phyloP scores from a whole-genome alignment of 2,113 vertebrate genomes.

The Nanger granti region DNA sequence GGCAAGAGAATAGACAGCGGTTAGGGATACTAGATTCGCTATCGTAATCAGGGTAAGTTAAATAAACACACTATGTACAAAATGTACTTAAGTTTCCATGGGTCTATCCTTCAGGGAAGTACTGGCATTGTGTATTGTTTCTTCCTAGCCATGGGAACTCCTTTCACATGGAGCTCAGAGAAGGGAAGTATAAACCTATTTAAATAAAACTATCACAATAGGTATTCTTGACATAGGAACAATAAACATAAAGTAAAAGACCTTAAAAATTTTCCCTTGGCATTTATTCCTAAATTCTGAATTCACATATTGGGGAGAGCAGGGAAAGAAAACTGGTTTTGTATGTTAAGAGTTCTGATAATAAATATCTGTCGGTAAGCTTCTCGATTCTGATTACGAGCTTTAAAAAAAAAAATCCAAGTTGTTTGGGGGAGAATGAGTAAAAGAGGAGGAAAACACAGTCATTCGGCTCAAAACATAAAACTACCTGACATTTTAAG shows the following conservation, averaged over 20 bases:
- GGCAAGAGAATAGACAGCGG: neutral
- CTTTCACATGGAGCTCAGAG: constrained; percentile 12
- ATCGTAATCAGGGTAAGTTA: neutral
- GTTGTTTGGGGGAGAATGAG: neutral
- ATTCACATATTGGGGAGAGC: constrained; percentile 17
- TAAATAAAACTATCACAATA: constrained; percentile 59
- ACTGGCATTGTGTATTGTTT: constrained; percentile 65
- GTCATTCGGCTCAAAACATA: neutral
- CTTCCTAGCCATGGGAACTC: constrained; percentile 39
- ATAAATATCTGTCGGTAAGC: neutral
- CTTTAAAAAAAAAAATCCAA: neutral
- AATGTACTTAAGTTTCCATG: neutral
- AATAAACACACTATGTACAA: constrained; percentile 39
- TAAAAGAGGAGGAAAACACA: neutral
- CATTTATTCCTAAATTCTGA: constrained; percentile 31
- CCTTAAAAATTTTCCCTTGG: neutral
- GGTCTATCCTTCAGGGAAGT: constrained; percentile 33
- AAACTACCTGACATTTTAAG: neutral
- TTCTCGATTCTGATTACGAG: neutral
- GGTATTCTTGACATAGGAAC: constrained; percentile 49
- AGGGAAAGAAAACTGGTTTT: neutral
- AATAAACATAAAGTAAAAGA: constrained; percentile 36
- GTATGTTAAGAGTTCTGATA: constrained; percentile 1
- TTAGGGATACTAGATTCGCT: neutral
- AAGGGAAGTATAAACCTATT: constrained; percentile 55